Percentiles rank a stretch among this genome's conserved stretches.
Evolutionary conservation across 1,140 invertebrate genomes (phyloP).

Genomic region (Ostrea denselamellosa): DNA sequence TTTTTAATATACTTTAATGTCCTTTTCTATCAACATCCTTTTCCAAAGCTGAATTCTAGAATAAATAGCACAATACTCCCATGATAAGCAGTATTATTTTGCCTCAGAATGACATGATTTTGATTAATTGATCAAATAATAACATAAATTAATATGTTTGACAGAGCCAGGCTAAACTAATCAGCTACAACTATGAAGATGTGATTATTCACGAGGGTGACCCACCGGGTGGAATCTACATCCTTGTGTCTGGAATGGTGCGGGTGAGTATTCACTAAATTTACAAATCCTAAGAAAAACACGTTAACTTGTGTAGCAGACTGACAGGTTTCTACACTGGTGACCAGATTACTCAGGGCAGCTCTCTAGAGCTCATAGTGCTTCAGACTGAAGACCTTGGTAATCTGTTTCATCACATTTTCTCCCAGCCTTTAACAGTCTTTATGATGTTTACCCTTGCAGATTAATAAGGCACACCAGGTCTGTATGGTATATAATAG

Average conservation of each 20-base stretch:
- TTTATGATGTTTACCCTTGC: not conserved
- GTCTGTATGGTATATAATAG: not conserved
- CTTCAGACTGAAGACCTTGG: too few relatives aligned
- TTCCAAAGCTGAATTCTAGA: too few relatives aligned
- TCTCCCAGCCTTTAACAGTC: not conserved
- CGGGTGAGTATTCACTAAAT: slow-evolving; percentile 68
- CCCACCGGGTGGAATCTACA: slow-evolving; percentile 75
- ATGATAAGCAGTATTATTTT: too few relatives aligned
- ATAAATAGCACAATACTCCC: too few relatives aligned
- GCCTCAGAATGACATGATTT: too few relatives aligned
- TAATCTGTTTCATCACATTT: not conserved
- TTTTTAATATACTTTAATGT: too few relatives aligned
- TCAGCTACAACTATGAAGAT: slow-evolving; percentile 73
- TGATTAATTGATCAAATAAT: too few relatives aligned
- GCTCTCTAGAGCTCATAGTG: too few relatives aligned
- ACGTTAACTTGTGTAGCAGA: not conserved
- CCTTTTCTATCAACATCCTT: too few relatives aligned
- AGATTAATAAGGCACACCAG: not conserved
- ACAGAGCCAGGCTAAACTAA: slow-evolving; percentile 66
- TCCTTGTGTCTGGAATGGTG: slow-evolving; percentile 79
- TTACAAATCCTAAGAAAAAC: not conserved
- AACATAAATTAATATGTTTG: slow-evolving; percentile 41
- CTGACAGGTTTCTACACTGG: too few relatives aligned
- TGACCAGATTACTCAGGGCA: too few relatives aligned
- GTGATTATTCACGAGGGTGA: slow-evolving; percentile 70